These are phyloP conservation scores for Nesospiza acunhae DNA, from an alignment of 2,113 vertebrate species.

Conservation along the genomic window DNA sequence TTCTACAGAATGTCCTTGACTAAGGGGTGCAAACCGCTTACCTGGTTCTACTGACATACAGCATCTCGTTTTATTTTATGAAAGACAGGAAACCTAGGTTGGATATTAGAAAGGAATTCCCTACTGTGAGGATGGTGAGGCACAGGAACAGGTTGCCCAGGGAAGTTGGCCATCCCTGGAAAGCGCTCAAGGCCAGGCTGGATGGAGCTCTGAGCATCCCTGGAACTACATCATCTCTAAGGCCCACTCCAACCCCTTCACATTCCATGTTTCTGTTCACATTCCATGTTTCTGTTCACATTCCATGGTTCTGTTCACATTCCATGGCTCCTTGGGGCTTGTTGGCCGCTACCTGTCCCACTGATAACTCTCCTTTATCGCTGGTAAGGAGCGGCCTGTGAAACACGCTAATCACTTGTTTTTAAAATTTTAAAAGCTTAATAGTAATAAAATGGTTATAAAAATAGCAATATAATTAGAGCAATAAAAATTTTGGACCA, in stretches of 20 bases:
- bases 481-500: no score
- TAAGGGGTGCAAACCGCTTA: neutral
- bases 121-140: neutral
- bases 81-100: neutral
- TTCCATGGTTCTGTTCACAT: no score
- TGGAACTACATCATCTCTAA: neutral
- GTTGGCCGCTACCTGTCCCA: no score
- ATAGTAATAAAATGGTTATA: no score
- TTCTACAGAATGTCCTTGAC: no score
- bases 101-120: neutral
- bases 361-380: accelerated
- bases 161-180: no score
- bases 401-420: no score
- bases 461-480: no score
- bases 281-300: no score
- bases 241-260: neutral
- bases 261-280: no score
- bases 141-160: neutral
- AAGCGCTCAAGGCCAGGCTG: neutral
- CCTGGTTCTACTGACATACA: neutral
- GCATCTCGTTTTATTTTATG: neutral
- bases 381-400: no score
- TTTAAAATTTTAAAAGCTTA: no score
- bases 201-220: accelerated
- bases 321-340: neutral